phyloP scores from a whole-genome alignment of 1,140 invertebrate species.

The Planococcus citri region DNA sequence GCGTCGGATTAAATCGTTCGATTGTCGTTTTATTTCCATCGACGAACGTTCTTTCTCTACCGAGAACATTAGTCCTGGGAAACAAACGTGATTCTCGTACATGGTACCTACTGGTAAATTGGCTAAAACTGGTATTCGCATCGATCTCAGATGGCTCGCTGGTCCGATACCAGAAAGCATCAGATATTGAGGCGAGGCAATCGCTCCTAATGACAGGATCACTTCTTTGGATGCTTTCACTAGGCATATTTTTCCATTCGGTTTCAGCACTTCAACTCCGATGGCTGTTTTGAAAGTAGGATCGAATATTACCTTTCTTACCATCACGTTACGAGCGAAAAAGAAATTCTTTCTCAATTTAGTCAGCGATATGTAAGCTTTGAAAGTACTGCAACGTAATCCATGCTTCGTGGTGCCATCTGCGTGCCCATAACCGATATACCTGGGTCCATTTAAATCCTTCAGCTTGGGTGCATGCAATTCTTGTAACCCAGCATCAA shows the following conservation, averaged over 20 bases:
- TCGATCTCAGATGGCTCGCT: constrained; percentile 30
- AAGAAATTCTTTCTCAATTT: constrained; percentile 45
- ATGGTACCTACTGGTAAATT: constrained; percentile 65
- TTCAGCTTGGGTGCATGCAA: constrained; percentile 40
- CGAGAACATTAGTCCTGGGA: constrained; percentile 21
- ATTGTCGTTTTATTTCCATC: not conserved
- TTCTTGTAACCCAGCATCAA: constrained; percentile 40
- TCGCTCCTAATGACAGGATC: constrained; percentile 53
- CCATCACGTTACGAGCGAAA: constrained; percentile 34
- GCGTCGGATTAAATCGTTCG: not conserved
- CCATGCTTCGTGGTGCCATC: constrained; percentile 43
- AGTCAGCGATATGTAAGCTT: constrained; percentile 43
- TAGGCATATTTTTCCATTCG: not conserved
- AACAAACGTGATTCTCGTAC: constrained; percentile 52
- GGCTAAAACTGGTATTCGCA: constrained; percentile 40
- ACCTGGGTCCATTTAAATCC: constrained; percentile 41
- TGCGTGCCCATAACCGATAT: constrained; percentile 48
- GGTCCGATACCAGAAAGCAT: constrained; percentile 39
- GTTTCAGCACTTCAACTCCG: not conserved
- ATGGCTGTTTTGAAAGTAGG: not conserved
- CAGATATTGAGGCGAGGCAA: constrained; percentile 53
- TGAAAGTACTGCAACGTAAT: constrained; percentile 45
- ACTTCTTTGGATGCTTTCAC: constrained; percentile 44
- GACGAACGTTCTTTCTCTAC: not conserved
- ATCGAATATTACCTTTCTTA: not conserved